These are phyloP conservation scores for Cirrhinus molitorella DNA, from an alignment of 2,797 vertebrate species.

Conservation along the genomic window DNA sequence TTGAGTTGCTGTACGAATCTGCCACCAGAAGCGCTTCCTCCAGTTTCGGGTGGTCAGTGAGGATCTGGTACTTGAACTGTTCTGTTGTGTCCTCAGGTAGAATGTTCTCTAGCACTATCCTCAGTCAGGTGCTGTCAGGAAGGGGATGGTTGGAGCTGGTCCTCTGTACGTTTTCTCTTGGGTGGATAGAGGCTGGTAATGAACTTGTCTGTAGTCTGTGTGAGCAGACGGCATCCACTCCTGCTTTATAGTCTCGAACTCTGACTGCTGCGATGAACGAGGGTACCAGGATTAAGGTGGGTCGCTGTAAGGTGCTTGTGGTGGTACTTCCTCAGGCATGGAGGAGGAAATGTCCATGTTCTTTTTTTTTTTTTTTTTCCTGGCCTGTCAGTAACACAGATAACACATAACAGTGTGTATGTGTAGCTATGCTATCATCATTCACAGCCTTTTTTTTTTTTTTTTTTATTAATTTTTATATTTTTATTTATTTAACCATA, in stretches of 20 bases:
- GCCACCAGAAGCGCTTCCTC: slow-evolving; percentile 55
- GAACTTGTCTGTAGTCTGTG: background rate
- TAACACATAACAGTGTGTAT: no score
- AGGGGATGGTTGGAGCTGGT: background rate
- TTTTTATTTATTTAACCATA: no score
- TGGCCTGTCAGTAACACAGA: no score
- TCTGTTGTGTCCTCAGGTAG: slow-evolving; percentile 39
- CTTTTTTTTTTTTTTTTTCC: no score
- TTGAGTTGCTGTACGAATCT: slow-evolving; percentile 35
- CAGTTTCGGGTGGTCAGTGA: slow-evolving; percentile 43
- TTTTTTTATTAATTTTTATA: no score
- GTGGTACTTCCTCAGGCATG: background rate
- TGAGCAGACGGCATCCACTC: background rate
- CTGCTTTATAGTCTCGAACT: background rate
- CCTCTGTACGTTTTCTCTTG: background rate
- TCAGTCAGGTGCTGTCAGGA: background rate
- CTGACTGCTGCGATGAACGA: background rate
- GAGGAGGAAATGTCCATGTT: background rate
- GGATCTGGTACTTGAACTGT: slow-evolving; percentile 52
- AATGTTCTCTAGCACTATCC: slow-evolving; percentile 34
- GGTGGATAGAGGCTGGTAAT: background rate
- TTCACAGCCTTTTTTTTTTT: no score
- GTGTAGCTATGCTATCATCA: no score
- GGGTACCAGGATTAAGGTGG: no score
- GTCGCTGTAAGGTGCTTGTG: background rate